These are phyloP conservation scores for Mystacornis crossleyi DNA, from an alignment of 2,113 vertebrate species.

Conservation along the genomic window DNA sequence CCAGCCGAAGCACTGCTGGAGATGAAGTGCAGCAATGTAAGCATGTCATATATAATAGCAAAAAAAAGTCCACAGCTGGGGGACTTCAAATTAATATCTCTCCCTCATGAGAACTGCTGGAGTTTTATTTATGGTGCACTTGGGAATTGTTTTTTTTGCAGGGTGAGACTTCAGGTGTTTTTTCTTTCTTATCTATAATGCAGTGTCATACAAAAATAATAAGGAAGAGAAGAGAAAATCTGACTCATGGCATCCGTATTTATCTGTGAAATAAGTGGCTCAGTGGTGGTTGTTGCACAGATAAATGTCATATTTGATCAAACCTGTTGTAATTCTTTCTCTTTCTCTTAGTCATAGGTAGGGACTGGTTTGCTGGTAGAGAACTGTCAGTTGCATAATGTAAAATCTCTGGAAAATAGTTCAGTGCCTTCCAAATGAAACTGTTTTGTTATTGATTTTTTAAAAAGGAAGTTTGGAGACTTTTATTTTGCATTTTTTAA, in stretches of 20 bases:
- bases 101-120: neutral
- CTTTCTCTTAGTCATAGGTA: neutral
- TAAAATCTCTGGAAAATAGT: neutral
- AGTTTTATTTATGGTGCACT: neutral
- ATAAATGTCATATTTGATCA: neutral
- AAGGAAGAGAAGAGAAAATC: neutral
- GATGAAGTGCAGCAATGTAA: neutral
- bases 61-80: neutral
- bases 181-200: neutral
- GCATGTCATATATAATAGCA: neutral
- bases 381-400: neutral
- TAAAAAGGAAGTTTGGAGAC: neutral
- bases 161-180: neutral
- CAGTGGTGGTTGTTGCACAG: neutral
- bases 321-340: neutral
- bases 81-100: neutral
- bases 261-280: neutral
- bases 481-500: neutral
- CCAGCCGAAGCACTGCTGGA: neutral
- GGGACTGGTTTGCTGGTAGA: neutral
- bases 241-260: neutral
- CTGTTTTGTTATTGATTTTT: neutral
- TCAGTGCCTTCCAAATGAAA: neutral
- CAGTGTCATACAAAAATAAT: neutral
- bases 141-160: constrained; percentile 5